Evolutionary conservation across 2,797 vertebrate genomes (phyloP).

Genomic region (Phoeniculus purpureus): DNA sequence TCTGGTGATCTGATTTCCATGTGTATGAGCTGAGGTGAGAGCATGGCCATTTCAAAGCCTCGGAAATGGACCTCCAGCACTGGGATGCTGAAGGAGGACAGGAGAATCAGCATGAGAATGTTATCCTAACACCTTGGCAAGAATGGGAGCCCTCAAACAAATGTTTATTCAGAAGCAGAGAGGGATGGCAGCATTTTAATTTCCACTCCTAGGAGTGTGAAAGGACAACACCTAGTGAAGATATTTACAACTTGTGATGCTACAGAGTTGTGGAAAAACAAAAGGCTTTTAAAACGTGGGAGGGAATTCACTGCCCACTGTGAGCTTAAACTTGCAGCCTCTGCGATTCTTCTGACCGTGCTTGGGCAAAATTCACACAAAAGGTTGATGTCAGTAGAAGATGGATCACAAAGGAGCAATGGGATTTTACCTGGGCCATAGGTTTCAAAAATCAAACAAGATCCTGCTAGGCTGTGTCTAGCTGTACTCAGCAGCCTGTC

Average conservation of each 20-base stretch:
- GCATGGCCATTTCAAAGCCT: conserved; percentile 71
- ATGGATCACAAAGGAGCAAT: not conserved
- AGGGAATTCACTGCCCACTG: not conserved
- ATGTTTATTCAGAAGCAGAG: conserved; percentile 65
- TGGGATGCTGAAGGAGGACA: conserved; percentile 33
- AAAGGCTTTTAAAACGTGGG: not conserved
- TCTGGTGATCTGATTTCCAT: conserved; percentile 70
- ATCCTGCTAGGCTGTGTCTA: not conserved
- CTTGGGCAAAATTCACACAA: conserved; percentile 12
- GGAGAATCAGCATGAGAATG: conserved; percentile 71
- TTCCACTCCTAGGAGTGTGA: conserved; percentile 54
- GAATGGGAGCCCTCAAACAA: conserved; percentile 44
- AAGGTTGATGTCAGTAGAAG: not conserved
- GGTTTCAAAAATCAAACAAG: not conserved
- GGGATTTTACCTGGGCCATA: not conserved
- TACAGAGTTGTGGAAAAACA: not conserved
- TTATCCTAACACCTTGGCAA: conserved; percentile 71
- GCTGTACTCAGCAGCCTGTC: not conserved
- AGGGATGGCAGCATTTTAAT: conserved; percentile 47
- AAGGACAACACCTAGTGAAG: not conserved
- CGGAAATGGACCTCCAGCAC: conserved; percentile 57
- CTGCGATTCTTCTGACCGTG: not conserved
- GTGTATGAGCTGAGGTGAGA: conserved; percentile 65
- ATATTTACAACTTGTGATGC: conserved; percentile 44
- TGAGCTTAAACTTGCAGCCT: conserved; percentile 12